These are phyloP conservation scores for Hipposideros larvatus DNA, from an alignment of 2,797 vertebrate species.

Conservation along the genomic window DNA sequence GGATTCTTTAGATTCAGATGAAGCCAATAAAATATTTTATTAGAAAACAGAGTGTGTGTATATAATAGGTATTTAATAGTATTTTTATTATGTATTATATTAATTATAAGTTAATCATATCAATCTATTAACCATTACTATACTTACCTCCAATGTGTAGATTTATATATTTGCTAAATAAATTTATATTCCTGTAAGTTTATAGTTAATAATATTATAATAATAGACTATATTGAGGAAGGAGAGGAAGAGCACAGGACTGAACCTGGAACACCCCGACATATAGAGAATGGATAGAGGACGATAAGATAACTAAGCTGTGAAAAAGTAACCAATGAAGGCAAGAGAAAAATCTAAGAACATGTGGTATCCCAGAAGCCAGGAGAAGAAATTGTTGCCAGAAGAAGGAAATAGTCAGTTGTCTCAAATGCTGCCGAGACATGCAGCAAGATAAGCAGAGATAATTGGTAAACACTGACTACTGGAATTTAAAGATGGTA, in stretches of 20 bases:
- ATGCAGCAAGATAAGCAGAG: neutral
- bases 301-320: neutral
- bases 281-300: neutral
- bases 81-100: neutral
- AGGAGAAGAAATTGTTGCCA: neutral
- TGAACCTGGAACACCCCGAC: neutral
- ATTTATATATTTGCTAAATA: neutral
- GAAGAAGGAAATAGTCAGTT: neutral
- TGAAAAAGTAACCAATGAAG: neutral
- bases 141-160: neutral
- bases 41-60: neutral
- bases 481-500: neutral
- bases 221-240: neutral
- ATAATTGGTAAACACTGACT: neutral
- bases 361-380: neutral
- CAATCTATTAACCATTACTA: neutral
- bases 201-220: slow-evolving; percentile 15
- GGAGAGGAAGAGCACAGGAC: neutral
- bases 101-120: neutral
- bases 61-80: neutral
- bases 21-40: neutral
- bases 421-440: neutral
- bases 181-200: neutral
- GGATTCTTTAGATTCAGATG: neutral
- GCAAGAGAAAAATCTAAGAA: neutral